Evolutionary conservation across 2,113 vertebrate genomes (phyloP).

Genomic region (Tenrec ecaudatus): DNA sequence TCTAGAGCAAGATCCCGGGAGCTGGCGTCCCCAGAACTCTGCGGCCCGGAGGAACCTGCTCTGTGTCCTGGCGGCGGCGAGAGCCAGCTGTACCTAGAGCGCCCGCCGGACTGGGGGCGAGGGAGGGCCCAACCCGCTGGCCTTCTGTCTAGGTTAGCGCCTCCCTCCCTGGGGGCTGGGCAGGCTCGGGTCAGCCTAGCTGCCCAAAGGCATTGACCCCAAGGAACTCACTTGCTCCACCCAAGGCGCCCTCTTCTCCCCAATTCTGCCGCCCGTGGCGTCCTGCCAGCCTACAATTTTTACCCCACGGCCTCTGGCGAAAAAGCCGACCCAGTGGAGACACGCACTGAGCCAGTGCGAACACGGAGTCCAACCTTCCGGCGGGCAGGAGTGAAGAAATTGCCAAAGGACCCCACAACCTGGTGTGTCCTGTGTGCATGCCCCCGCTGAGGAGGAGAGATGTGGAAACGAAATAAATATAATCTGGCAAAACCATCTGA

Average conservation of each 20-base stretch:
- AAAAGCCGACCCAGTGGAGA: background rate
- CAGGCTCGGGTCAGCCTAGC: background rate
- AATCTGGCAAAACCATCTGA: background rate
- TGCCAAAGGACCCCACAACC: background rate
- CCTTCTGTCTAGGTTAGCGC: background rate
- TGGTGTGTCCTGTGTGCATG: background rate
- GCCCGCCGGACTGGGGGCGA: too few species aligned
- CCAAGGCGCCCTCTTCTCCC: background rate
- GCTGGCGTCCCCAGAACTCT: background rate
- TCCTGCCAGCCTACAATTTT: background rate
- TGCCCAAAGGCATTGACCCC: background rate
- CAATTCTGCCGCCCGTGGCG: background rate
- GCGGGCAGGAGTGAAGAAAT: background rate
- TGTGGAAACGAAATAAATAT: background rate
- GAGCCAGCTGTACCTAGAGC: fast-evolving
- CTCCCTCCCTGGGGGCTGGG: too few species aligned
- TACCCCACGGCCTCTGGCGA: fast-evolving
- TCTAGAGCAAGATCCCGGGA: background rate
- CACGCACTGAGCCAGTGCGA: background rate
- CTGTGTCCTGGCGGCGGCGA: too few species aligned
- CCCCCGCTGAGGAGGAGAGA: background rate
- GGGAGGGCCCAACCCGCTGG: too few species aligned
- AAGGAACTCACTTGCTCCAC: background rate
- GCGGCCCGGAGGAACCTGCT: background rate
- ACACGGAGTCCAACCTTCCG: background rate